A percentile compares a stretch with the other conserved stretches of the same genome.
Conservation (phyloP, 2,113 vertebrate genomes). For the Phalacrocorax brasilianus region DNA sequence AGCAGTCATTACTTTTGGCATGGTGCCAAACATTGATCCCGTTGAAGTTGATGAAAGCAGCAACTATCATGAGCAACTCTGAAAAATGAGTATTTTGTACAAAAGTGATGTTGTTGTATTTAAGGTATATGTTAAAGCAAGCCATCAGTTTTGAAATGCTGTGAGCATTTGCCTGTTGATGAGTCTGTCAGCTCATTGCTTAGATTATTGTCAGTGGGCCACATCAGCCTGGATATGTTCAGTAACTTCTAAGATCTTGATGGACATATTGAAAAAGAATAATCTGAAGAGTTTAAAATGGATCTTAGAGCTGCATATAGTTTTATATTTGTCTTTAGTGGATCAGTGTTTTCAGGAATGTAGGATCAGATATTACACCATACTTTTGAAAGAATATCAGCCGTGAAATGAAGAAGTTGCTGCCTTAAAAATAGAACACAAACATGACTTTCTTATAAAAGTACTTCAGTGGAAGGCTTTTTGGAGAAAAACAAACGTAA, state of each 20-base stretch:
- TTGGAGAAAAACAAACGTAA: background rate
- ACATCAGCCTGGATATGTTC: background rate
- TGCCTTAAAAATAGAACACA: background rate
- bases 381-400: background rate
- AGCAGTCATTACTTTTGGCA: background rate
- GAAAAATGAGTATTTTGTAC: background rate
- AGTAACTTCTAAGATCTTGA: background rate
- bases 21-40: background rate
- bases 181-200: background rate
- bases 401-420: background rate
- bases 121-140: background rate
- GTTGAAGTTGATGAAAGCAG: background rate
- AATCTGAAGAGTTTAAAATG: background rate
- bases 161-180: background rate
- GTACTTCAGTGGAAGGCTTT: background rate
- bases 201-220: background rate
- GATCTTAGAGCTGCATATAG: background rate
- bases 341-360: background rate
- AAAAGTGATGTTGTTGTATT: background rate
- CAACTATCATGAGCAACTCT: background rate
- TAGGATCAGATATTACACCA: background rate
- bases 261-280: background rate
- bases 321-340: background rate
- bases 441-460: background rate
- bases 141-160: accelerated